A percentile compares a stretch with the other conserved stretches of the same genome.
phyloP scores from a whole-genome alignment of 1,140 invertebrate genomes.

The Drosophila nasuta region DNA sequence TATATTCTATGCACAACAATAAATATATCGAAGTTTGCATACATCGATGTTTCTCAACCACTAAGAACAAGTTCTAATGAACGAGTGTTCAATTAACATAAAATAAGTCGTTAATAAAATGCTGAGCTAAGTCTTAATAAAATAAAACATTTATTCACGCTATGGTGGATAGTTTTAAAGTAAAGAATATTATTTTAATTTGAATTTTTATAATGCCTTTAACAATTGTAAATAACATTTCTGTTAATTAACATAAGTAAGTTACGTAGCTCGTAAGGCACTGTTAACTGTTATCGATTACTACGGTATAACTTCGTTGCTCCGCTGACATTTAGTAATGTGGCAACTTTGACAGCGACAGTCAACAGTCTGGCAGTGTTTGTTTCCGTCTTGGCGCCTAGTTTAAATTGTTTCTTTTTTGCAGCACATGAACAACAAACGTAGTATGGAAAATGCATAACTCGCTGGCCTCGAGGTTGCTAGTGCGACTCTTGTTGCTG shows the following conservation, averaged over 20 bases:
- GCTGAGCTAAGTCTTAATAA: too few relatives aligned
- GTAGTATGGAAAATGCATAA: constrained; percentile 78
- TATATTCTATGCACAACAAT: too few relatives aligned
- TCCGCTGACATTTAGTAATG: neutral
- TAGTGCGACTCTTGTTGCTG: constrained; percentile 71
- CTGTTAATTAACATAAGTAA: neutral
- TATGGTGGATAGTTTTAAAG: too few relatives aligned
- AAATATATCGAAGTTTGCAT: too few relatives aligned
- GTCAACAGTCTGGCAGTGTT: constrained; percentile 23
- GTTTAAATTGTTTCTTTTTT: neutral
- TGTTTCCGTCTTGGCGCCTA: neutral
- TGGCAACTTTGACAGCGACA: neutral
- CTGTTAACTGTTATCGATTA: constrained; percentile 9
- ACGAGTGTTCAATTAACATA: neutral
- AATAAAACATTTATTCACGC: too few relatives aligned
- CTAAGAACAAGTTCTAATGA: neutral
- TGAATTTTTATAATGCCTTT: too few relatives aligned
- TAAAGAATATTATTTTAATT: too few relatives aligned
- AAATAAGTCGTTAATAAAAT: neutral
- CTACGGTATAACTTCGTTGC: neutral
- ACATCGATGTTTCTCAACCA: too few relatives aligned
- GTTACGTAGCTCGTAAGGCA: neutral
- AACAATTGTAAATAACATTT: neutral
- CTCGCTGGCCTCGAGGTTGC: constrained; percentile 59
- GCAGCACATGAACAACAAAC: constrained; percentile 5